Evolutionary conservation across 2,113 vertebrate species (phyloP).

Genomic region (Entelurus aequoreus): DNA sequence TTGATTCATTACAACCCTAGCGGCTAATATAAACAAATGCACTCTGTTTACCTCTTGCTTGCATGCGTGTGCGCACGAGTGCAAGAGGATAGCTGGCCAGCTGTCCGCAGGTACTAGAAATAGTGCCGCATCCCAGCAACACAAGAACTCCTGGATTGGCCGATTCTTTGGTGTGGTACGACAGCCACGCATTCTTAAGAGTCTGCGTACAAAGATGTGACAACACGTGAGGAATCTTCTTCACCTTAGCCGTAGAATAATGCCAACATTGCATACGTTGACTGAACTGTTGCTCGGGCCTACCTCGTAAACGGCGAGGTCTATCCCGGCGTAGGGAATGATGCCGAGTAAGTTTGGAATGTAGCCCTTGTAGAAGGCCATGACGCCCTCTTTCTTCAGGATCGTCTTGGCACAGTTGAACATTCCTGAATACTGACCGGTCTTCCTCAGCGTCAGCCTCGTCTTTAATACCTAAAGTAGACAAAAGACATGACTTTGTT

Average conservation of each 20-base stretch:
- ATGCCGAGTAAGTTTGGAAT: constrained; percentile 90
- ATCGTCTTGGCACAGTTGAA: constrained; percentile 88
- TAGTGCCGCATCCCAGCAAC: constrained; percentile 82
- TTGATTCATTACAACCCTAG: background rate
- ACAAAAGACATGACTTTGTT: background rate
- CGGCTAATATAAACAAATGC: constrained; percentile 1
- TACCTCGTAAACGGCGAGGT: constrained; percentile 94
- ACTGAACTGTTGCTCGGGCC: constrained; percentile 12
- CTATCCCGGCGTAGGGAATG: constrained; percentile 92
- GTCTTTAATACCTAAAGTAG: constrained; percentile 85
- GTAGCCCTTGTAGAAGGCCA: constrained; percentile 92
- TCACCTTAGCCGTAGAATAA: too few species aligned
- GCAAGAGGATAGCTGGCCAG: constrained; percentile 89
- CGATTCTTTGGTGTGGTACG: constrained; percentile 80
- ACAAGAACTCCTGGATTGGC: constrained; percentile 87
- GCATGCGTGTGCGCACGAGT: constrained; percentile 89
- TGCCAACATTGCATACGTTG: too few species aligned
- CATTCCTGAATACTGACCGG: constrained; percentile 88
- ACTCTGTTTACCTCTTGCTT: constrained; percentile 83
- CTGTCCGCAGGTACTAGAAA: constrained; percentile 89
- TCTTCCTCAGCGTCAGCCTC: constrained; percentile 86
- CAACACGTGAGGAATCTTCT: too few species aligned
- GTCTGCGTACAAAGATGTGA: constrained; percentile 62
- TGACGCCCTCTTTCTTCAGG: constrained; percentile 81
- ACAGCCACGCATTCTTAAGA: constrained; percentile 85